A percentile compares a stretch with the other conserved stretches of the same genome.
Evolutionary conservation across 2,113 vertebrate genomes (phyloP).

Genomic region (Apeltes quadracus): DNA sequence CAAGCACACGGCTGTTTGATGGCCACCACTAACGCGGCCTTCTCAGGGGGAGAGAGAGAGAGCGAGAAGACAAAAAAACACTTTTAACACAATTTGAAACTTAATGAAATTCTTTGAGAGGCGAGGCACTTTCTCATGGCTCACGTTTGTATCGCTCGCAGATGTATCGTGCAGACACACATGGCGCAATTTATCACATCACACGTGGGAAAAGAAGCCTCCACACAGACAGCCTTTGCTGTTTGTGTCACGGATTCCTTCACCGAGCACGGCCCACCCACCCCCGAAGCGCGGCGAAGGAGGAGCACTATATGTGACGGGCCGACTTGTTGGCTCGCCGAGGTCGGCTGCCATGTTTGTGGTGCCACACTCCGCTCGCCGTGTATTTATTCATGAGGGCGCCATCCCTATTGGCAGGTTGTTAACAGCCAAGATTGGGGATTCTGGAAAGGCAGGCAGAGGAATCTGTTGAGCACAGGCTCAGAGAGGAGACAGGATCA

Average conservation of each 20-base stretch:
- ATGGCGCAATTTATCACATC: constrained; percentile 4
- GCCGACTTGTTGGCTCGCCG: constrained; percentile 43
- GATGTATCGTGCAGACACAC: not conserved
- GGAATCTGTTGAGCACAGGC: constrained; percentile 46
- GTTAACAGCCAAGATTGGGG: constrained; percentile 69
- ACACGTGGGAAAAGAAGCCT: constrained; percentile 14
- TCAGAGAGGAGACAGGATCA: constrained; percentile 37
- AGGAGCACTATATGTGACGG: constrained; percentile 50
- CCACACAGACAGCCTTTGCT: not conserved
- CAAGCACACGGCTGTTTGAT: not conserved
- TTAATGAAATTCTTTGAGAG: not conserved
- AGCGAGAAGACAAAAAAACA: not conserved
- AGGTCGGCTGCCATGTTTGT: constrained; percentile 67
- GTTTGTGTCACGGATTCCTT: constrained; percentile 38
- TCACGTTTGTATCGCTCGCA: constrained; percentile 8
- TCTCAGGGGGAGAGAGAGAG: not conserved
- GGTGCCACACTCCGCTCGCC: constrained; percentile 50
- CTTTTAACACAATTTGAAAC: no score
- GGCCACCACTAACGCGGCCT: not conserved
- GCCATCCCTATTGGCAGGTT: constrained; percentile 71
- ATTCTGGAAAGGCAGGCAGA: constrained; percentile 60
- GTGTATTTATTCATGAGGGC: constrained; percentile 75
- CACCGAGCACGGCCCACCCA: constrained; percentile 16
- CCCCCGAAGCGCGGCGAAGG: constrained; percentile 23
- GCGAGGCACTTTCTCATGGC: not conserved